These are phyloP conservation scores for Drosophila fulvimacula DNA, from an alignment of 2,888 invertebrate genomes.

Conservation along the genomic window DNA sequence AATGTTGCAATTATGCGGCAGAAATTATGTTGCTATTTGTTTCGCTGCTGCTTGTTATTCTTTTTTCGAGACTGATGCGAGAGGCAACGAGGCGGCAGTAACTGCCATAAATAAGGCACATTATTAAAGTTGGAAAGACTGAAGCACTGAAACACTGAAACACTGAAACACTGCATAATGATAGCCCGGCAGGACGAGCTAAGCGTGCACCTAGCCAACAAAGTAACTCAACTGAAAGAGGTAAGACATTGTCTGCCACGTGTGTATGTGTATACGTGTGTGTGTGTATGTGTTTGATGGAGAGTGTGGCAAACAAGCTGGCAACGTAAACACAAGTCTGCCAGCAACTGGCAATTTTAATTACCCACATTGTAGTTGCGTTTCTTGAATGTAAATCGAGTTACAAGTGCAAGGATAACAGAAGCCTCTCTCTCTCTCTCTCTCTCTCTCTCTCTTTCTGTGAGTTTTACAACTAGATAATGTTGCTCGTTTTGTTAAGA, in stretches of 20 bases:
- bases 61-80: conserved; percentile 23
- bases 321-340: conserved; percentile 59
- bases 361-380: conserved; percentile 71
- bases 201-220: conserved; percentile 23
- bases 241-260: conserved; percentile 27
- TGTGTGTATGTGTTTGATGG: conserved; percentile 26
- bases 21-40: conserved; percentile 62
- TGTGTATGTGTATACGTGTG: not conserved
- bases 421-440: not conserved
- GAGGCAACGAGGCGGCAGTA: conserved; percentile 13
- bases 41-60: not conserved
- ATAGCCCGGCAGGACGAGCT: conserved; percentile 15
- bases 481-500: conserved; percentile 22
- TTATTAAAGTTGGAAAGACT: conserved; percentile 61
- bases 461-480: conserved; percentile 10
- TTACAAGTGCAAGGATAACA: conserved; percentile 39
- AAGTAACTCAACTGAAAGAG: conserved; percentile 33
- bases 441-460: not conserved
- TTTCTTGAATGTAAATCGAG: conserved; percentile 54
- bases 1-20: conserved; percentile 78
- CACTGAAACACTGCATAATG: conserved; percentile 50
- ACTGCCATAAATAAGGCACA: conserved; percentile 52
- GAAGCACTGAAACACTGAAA: not conserved
- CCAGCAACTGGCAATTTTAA: conserved; percentile 65
- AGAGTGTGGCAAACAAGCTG: conserved; percentile 39